Base-by-base conservation (phyloP, 2,113 vertebrate genomes). In the Callipepla squamata region DNA sequence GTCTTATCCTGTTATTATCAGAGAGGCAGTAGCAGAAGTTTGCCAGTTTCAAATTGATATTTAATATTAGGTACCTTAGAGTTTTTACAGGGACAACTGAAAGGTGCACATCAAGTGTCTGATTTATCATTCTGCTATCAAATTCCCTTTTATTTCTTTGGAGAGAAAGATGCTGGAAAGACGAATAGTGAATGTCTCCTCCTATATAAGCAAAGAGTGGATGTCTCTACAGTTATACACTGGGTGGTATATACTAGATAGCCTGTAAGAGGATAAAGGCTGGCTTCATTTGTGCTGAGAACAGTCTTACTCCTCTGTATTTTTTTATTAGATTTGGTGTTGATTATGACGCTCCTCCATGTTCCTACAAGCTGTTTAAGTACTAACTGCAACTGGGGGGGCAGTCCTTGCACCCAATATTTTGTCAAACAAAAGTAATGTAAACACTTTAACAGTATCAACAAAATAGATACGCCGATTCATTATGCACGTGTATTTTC, bases 291-390 rank as follows among this genome's bases (percentile, higher is more conserved):
- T 65, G 9, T 25, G 3, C 34, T 73, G 44, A 57, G 28, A 51
- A 66, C 18, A 26, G 8, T 21, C 0, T 0, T 72, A 3, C 4
- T 72, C 13, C 53, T 65, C 20, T 28, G 23, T 9, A 3, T 30
- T 15, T 73, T 48, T 65, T 13, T 4, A 28, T 93, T 38, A 48
- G 5, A 4, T 63, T 82, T 81, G 25, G 32, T 53, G 16, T 13
- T 36, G 19, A 42, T 62, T 6, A 10, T 66, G 13, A 14, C 6
- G 26, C n/a, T 12, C 5, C 4, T 79, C 4, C 10, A 1, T 2
- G 1, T 65, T 51, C 3, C 0, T 50, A 20, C 2, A 12, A 25
- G 34, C 17, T 28, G 8, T 2, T 26, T 68, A 30, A 20, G 2
- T 69, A 63, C 25, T 58, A 63, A 42, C 16, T 30, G 57, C 7